phyloP scores from a whole-genome alignment of 2,113 vertebrate genomes.

The Ophiodon elongatus region DNA sequence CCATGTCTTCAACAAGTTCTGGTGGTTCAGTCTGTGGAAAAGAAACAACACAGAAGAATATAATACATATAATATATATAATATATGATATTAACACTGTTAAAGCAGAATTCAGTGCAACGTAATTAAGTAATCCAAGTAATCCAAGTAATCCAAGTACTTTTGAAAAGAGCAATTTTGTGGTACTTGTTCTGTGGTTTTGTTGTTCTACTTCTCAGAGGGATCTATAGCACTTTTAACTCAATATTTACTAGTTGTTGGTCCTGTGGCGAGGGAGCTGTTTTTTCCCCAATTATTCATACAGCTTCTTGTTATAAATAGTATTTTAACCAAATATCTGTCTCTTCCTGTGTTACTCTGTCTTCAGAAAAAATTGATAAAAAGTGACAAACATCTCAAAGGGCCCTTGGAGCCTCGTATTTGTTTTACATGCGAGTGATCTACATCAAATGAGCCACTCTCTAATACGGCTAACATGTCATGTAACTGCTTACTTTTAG shows the following conservation, averaged over 20 bases:
- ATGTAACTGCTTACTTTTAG: too few relatives aligned
- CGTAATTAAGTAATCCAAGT: not conserved
- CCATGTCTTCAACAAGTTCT: slow-evolving; percentile 26
- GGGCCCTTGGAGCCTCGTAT: too few relatives aligned
- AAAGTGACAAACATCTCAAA: too few relatives aligned
- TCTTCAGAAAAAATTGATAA: too few relatives aligned
- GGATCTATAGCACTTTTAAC: not conserved
- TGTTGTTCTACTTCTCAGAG: not conserved
- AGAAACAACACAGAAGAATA: not conserved
- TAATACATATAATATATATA: not conserved
- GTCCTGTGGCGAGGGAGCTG: not conserved
- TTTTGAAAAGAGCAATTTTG: not conserved
- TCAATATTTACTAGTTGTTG: not conserved
- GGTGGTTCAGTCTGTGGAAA: slow-evolving; percentile 14
- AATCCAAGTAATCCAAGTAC: not conserved
- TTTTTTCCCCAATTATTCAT: not conserved
- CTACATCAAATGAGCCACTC: too few relatives aligned
- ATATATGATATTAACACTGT: not conserved
- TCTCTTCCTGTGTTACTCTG: not conserved
- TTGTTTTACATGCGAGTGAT: not conserved
- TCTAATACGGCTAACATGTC: too few relatives aligned
- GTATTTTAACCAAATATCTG: not conserved
- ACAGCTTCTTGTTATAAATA: not conserved
- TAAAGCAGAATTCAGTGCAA: not conserved
- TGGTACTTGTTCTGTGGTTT: not conserved